A percentile compares a stretch with the other conserved stretches of the same genome.
Evolutionary conservation across 2,113 vertebrate species (phyloP).

Genomic region (Brienomyrus brachyistius): DNA sequence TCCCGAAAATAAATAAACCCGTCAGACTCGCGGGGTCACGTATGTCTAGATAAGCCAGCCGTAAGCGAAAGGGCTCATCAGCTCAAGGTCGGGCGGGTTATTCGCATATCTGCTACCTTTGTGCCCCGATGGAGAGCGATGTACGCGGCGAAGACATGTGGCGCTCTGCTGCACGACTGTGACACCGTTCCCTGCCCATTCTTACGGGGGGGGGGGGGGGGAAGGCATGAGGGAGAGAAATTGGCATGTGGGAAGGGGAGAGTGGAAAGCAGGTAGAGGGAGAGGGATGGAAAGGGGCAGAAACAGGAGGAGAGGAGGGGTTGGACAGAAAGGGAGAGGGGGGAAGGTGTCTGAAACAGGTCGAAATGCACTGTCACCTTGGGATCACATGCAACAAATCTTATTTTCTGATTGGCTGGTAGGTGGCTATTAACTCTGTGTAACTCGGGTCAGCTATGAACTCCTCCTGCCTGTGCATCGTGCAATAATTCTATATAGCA

Average conservation of each 20-base stretch:
- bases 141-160: background rate
- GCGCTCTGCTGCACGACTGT: too few species aligned
- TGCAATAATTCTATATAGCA: too few species aligned
- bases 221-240: background rate
- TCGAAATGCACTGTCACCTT: background rate
- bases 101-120: background rate
- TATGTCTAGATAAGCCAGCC: background rate
- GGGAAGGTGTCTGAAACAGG: too few species aligned
- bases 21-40: background rate
- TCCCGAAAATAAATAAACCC: background rate
- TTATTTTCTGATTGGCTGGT: too few species aligned
- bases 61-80: background rate
- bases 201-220: too few species aligned
- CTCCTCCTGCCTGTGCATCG: too few species aligned
- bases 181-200: too few species aligned
- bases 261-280: background rate
- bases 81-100: background rate
- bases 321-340: background rate
- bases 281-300: background rate
- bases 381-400: too few species aligned
- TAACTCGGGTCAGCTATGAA: too few species aligned
- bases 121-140: background rate
- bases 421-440: too few species aligned
- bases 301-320: too few species aligned
- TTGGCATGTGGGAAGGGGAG: too few species aligned